Conservation (phyloP, 2,113 vertebrate genomes). For the Mola mola region DNA sequence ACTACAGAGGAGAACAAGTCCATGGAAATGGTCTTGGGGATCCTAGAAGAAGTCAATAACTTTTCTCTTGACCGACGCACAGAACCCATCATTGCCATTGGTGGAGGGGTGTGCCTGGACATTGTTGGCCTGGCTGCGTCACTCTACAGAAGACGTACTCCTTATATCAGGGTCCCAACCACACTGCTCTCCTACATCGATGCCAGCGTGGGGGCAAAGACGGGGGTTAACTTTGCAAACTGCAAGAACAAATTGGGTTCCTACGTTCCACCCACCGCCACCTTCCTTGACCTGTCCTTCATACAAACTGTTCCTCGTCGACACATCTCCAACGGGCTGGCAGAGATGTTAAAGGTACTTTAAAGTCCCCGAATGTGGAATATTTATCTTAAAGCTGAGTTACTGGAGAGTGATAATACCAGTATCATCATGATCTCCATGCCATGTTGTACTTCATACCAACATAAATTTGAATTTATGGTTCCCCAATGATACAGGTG, state of each 20-base stretch:
- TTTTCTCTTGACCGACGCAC: constrained; percentile 83
- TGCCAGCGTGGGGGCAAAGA: constrained; percentile 86
- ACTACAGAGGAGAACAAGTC: constrained; percentile 87
- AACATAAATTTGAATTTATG: too few species aligned
- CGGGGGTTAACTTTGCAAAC: constrained; percentile 86
- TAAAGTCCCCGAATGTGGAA: background rate
- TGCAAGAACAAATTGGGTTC: constrained; percentile 87
- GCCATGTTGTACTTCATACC: too few species aligned
- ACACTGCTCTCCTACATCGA: constrained; percentile 86
- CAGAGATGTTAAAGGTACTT: constrained; percentile 86
- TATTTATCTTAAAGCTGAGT: background rate
- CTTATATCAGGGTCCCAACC: constrained; percentile 86
- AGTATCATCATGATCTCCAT: background rate
- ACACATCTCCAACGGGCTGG: constrained; percentile 86
- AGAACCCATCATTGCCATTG: constrained; percentile 85
- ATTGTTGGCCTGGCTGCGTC: constrained; percentile 84
- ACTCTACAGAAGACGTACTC: constrained; percentile 83
- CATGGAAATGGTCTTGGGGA: constrained; percentile 82
- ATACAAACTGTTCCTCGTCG: constrained; percentile 81
- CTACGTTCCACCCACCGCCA: constrained; percentile 81
- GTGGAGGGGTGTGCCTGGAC: constrained; percentile 86
- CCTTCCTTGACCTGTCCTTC: constrained; percentile 85
- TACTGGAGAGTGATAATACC: background rate
- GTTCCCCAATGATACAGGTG: too few species aligned
- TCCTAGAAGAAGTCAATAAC: constrained; percentile 83